These are phyloP conservation scores for Drosophila neutralis DNA, from an alignment of 2,888 invertebrate genomes.

Conservation along the genomic window DNA sequence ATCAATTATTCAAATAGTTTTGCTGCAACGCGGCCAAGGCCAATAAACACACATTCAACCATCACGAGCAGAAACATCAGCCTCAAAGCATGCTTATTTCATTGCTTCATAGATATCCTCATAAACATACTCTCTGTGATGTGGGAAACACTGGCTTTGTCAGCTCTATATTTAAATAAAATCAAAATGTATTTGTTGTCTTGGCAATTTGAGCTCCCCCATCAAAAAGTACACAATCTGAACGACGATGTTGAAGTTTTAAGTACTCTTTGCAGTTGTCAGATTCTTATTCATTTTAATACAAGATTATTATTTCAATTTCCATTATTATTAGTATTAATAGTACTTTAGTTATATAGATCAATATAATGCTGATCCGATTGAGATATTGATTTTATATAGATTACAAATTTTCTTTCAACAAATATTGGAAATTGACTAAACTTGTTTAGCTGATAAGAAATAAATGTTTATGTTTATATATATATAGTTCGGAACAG, in stretches of 20 bases:
- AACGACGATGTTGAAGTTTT: neutral
- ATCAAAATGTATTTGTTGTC: neutral
- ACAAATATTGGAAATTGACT: no score
- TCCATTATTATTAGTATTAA: neutral
- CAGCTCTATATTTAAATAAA: neutral
- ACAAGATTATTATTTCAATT: neutral
- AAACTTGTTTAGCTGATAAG: neutral
- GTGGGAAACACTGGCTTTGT: neutral
- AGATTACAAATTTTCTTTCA: no score
- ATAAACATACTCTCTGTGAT: constrained; percentile 8
- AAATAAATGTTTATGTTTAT: neutral
- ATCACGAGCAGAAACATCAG: constrained; percentile 7
- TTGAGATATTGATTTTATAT: no score
- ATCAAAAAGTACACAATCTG: neutral
- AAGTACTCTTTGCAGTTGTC: neutral
- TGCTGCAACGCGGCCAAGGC: constrained; percentile 17
- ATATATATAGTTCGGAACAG: neutral
- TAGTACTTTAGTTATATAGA: neutral
- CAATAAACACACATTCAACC: neutral
- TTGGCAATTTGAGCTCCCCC: neutral
- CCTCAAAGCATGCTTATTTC: constrained; percentile 28
- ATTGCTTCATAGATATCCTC: constrained; percentile 37
- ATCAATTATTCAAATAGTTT: constrained; percentile 74
- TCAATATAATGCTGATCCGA: no score
- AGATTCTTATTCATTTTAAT: neutral